Evolutionary conservation across 1,140 invertebrate species (phyloP), one percentile per base, ranked within the genome.

Genomic region (Cecropterus lyciades): DNA sequence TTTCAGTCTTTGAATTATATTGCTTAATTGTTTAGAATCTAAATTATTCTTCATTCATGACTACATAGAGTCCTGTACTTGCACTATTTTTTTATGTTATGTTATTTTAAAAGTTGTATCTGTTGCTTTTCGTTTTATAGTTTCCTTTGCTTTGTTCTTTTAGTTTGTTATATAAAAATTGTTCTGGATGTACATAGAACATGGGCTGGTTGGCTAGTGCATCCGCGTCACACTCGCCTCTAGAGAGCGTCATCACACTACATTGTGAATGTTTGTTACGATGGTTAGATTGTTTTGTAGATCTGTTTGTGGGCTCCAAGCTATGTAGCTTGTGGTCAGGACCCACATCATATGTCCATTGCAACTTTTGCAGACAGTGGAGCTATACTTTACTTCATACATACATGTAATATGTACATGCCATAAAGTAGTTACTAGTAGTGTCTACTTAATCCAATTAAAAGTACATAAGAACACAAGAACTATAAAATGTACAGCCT

Each of bases 161-260:
- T 59, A 46, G 46, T 67, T 60, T 55, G 16, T 17, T 55, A 40
- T 30, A 75, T 37, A 81, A 85, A 87, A 87, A 87, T 85, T 85
- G 85, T 89, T 89, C 84, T 87, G 87, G 87, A 85, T 80, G 65
- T 73, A 79, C 68, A 72, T 73, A 69, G 70, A 72, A 82, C 74
- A 73, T 77, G 73, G 66, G 66, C 65, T 75, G 72, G 59, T 78
- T 76, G 77, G 80, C 77, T 89, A 84, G 82, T 85, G 86, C 86
- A 89, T 85, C 80, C 71, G 75, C 76, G 73, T 79, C 79, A 85
- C 84, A 73, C 65, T 63, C 67, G 81, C 85, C 78, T 83, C 67
- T 86, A 84, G 84, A 74, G 60, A 59, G 73, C 51, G 68, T 78
- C 56, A 66, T 78, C 79, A 84, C 73, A 79, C 49, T 69, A 67